phyloP scores from a whole-genome alignment of 2,888 invertebrate species.

The Panorpa germanica region DNA sequence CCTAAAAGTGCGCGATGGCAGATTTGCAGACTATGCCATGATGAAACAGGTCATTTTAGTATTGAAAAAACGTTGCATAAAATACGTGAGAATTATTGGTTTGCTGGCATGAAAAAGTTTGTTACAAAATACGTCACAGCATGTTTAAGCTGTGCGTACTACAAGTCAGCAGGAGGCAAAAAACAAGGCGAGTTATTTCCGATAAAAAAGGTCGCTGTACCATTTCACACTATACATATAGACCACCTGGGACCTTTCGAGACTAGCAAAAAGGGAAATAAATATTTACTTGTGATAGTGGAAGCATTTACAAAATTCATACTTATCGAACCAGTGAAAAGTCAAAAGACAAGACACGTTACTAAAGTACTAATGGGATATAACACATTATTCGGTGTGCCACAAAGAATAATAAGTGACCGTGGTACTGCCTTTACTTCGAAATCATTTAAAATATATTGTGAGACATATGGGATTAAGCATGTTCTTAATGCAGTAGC shows the following conservation, averaged over 20 bases:
- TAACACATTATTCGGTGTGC: constrained; percentile 16
- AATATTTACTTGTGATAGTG: constrained; percentile 18
- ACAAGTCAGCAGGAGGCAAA: constrained; percentile 16
- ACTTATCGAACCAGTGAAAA: constrained; percentile 16
- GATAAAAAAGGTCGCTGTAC: constrained; percentile 19
- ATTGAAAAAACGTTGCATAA: constrained; percentile 14
- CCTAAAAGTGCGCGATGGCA: constrained; percentile 12
- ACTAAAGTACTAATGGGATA: constrained; percentile 16
- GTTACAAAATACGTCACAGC: constrained; percentile 20
- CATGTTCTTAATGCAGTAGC: constrained; percentile 15
- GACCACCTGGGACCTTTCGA: constrained; percentile 23
- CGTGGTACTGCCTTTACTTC: constrained; percentile 20
- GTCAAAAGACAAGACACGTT: constrained; percentile 16
- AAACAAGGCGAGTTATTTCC: constrained; percentile 19
- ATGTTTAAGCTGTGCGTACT: constrained; percentile 20
- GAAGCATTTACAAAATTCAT: constrained; percentile 21
- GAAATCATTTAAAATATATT: constrained; percentile 17
- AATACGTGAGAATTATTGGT: constrained; percentile 20
- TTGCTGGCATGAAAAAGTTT: constrained; percentile 19
- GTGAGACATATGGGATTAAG: constrained; percentile 12
- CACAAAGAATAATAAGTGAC: constrained; percentile 19
- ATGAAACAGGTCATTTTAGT: constrained; percentile 13
- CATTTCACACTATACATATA: constrained; percentile 22
- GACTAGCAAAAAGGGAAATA: constrained; percentile 17
- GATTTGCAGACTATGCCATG: constrained; percentile 12